A percentile compares a stretch with the other conserved stretches of the same genome.
Evolutionary conservation across 2,888 invertebrate species (phyloP).

Genomic region (Drosophila testacea): DNA sequence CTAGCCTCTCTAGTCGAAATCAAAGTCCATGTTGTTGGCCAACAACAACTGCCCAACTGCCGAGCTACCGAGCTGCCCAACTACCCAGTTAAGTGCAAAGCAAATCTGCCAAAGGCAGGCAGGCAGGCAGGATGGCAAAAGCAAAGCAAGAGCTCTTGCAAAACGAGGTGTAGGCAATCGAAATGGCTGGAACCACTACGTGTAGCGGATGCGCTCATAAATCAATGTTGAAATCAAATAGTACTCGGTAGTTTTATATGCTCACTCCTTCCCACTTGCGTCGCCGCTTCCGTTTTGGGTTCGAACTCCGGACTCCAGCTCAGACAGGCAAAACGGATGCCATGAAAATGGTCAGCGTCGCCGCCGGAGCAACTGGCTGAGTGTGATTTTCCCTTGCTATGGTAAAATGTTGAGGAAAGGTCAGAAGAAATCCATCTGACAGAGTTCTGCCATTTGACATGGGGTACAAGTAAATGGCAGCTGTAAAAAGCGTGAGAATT

Average conservation of each 20-base stretch:
- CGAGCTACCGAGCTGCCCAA: constrained; percentile 25
- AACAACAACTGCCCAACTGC: constrained; percentile 15
- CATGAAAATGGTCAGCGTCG: constrained; percentile 71
- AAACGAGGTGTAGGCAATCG: constrained; percentile 47
- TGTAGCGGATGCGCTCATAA: constrained; percentile 80
- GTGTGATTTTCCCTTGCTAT: constrained; percentile 32
- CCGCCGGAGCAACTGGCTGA: constrained; percentile 33
- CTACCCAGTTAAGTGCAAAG: constrained; percentile 62
- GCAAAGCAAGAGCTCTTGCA: constrained; percentile 9
- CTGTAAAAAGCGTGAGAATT: constrained; percentile 69
- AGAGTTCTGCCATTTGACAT: constrained; percentile 57
- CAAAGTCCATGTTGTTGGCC: constrained; percentile 13
- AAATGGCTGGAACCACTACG: constrained; percentile 57
- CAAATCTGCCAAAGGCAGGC: constrained; percentile 72
- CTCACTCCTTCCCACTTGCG: constrained; percentile 23
- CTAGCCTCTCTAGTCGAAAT: not conserved
- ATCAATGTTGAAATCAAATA: constrained; percentile 81
- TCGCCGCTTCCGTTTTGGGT: constrained; percentile 20
- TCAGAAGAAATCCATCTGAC: constrained; percentile 2
- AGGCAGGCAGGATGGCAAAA: constrained; percentile 2
- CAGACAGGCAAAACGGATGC: constrained; percentile 58
- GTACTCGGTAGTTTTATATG: constrained; percentile 67
- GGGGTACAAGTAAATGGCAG: constrained; percentile 64
- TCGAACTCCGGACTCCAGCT: constrained; percentile 1
- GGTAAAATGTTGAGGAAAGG: not conserved